Conservation (phyloP, 2,888 invertebrate genomes). For the Eristalis pertinax region DNA sequence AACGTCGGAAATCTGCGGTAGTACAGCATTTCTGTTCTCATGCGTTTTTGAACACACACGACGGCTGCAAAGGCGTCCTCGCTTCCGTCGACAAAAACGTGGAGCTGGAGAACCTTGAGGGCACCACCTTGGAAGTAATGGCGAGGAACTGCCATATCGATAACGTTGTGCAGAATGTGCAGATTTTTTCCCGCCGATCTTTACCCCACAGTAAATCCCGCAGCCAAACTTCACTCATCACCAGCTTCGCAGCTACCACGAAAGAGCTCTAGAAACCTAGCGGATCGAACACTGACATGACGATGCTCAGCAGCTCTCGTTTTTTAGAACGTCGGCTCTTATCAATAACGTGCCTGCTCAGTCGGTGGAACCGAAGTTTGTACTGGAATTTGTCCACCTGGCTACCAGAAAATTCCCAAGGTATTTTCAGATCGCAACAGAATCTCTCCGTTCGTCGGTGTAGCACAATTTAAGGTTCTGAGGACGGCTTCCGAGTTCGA, state of each 20-base stretch:
- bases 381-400: slow-evolving; percentile 59
- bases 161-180: slow-evolving; percentile 5
- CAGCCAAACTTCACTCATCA: slow-evolving; percentile 46
- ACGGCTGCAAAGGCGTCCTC: slow-evolving; percentile 63
- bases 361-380: slow-evolving; percentile 31
- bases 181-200: slow-evolving; percentile 23
- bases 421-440: slow-evolving; percentile 31
- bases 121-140: slow-evolving; percentile 2
- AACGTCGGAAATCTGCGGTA: too few species aligned
- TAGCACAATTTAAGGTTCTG: neutral
- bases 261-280: slow-evolving; percentile 40
- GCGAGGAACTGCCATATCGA: slow-evolving; percentile 6
- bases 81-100: slow-evolving; percentile 46
- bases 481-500: too few species aligned
- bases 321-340: slow-evolving; percentile 27
- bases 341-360: slow-evolving; percentile 19
- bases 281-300: slow-evolving; percentile 57
- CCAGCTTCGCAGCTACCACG: slow-evolving; percentile 28
- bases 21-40: too few species aligned
- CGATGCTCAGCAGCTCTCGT: slow-evolving; percentile 29
- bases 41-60: too few species aligned
- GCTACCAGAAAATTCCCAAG: slow-evolving; percentile 70
- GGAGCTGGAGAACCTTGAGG: slow-evolving; percentile 14
- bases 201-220: slow-evolving; percentile 30
- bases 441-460: neutral